phyloP scores from a whole-genome alignment of 2,113 vertebrate species.

The Strix aluco region DNA sequence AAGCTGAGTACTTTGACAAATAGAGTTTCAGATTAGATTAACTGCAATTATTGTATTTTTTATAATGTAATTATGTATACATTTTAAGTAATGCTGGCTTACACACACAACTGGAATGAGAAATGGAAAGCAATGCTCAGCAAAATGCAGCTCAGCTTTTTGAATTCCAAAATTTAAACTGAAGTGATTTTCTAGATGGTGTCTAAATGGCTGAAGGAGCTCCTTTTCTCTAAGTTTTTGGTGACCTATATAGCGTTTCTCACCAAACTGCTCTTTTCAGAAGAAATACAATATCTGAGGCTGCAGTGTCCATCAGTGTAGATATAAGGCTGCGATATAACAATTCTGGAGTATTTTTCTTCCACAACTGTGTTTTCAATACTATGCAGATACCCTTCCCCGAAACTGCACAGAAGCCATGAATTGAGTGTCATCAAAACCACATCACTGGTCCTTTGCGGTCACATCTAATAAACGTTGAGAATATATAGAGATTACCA shows the following conservation, averaged over 20 bases:
- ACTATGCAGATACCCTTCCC: not conserved
- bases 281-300: not conserved
- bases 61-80: not conserved
- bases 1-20: not conserved
- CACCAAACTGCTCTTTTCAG: not conserved
- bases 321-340: not conserved
- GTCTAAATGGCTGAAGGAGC: not conserved
- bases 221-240: not conserved
- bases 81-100: not conserved
- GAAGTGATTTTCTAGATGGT: not conserved
- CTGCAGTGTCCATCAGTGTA: not conserved
- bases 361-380: not conserved
- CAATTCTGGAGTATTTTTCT: not conserved
- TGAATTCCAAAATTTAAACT: not conserved
- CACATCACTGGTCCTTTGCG: fast-evolving
- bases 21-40: not conserved
- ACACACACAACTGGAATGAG: not conserved
- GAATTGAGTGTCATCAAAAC: not conserved
- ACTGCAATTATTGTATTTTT: not conserved
- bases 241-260: not conserved
- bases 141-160: not conserved
- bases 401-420: not conserved
- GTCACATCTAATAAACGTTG: not conserved
- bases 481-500: not conserved
- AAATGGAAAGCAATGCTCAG: not conserved